Conservation (phyloP, 64 coral and sea anemone species). For the Montipora foliosa region DNA sequence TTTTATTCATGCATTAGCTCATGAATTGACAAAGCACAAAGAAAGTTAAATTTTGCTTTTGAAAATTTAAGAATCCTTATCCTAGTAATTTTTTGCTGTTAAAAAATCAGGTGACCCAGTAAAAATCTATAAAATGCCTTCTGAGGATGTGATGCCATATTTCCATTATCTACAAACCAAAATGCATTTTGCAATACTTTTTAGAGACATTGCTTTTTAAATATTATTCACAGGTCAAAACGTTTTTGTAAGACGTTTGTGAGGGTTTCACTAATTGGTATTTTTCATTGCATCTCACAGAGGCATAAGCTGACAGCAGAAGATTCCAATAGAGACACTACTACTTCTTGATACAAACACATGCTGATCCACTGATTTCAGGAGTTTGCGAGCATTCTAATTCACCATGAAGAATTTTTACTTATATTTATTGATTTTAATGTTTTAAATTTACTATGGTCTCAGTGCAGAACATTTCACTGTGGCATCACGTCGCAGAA, state of each 20-base stretch:
- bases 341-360: neutral
- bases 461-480: neutral
- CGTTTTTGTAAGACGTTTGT: neutral
- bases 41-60: too few species aligned
- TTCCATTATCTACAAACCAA: too few species aligned
- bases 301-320: neutral
- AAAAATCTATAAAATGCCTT: neutral
- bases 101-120: too few species aligned
- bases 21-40: too few species aligned
- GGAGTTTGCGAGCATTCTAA: neutral
- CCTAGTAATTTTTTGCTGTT: too few species aligned
- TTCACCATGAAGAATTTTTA: conserved; percentile 9
- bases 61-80: too few species aligned
- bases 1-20: too few species aligned
- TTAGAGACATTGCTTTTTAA: neutral
- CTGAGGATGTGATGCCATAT: conserved; percentile 29
- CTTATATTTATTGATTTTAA: conserved; percentile 3
- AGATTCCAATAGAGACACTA: conserved; percentile 5
- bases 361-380: neutral
- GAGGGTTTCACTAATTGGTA: conserved; percentile 13
- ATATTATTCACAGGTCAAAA: too few species aligned
- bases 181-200: neutral
- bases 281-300: conserved; percentile 38
- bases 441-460: neutral
- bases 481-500: conserved; percentile 28